These are phyloP conservation scores for Zophobas atratus DNA, from an alignment of 1,140 invertebrate genomes.

Conservation along the genomic window DNA sequence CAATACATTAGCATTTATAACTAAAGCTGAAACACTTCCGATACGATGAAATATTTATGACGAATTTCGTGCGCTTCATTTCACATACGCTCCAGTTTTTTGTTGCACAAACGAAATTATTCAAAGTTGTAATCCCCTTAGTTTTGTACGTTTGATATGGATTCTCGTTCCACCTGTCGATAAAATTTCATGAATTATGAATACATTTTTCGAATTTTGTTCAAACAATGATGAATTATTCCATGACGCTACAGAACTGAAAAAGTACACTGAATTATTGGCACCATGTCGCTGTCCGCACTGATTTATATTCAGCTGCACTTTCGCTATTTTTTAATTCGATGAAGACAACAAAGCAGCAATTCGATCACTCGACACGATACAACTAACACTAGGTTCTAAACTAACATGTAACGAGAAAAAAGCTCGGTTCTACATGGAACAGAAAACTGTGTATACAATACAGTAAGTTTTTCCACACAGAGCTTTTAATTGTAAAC, in stretches of 20 bases:
- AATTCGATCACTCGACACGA: too few relatives aligned
- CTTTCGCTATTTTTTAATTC: too few relatives aligned
- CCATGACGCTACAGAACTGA: conserved; percentile 2
- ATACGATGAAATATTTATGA: conserved; percentile 56
- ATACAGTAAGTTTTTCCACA: too few relatives aligned
- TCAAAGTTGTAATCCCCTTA: conserved; percentile 47
- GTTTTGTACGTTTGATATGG: conserved; percentile 44
- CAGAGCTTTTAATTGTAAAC: background rate
- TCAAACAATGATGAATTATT: conserved; percentile 41
- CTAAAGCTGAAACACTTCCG: conserved; percentile 55
- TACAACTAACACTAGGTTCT: too few relatives aligned
- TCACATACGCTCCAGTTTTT: conserved; percentile 49
- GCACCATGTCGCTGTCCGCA: conserved; percentile 6
- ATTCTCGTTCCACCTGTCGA: conserved; percentile 46
- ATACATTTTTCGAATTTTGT: conserved; percentile 39
- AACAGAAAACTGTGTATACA: too few relatives aligned
- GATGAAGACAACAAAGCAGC: too few relatives aligned
- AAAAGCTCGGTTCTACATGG: too few relatives aligned
- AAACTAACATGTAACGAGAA: too few relatives aligned
- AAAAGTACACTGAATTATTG: conserved; percentile 35
- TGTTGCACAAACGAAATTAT: conserved; percentile 42
- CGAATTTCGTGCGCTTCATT: conserved; percentile 52
- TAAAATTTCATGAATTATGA: conserved; percentile 47
- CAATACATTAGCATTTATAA: conserved; percentile 55
- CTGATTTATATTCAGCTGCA: conserved; percentile 19